Evolutionary conservation across 1,140 invertebrate genomes (phyloP).

Genomic region (Drosophila repletoides): DNA sequence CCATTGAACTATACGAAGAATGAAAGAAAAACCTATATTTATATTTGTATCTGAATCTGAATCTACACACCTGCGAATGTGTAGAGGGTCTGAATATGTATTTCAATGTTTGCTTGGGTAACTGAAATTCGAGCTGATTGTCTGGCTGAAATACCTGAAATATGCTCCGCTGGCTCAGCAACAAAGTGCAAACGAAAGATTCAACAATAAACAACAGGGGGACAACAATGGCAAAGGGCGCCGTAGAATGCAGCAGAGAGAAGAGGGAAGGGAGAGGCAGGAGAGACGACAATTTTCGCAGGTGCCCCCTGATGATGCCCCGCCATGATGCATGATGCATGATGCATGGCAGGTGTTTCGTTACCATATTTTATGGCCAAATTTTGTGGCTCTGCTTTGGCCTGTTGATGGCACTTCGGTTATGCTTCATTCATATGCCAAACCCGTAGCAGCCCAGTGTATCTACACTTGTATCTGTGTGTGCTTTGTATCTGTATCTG

Average conservation of each 20-base stretch:
- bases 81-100: background rate
- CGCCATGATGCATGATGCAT: background rate
- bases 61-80: background rate
- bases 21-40: background rate
- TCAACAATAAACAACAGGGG: constrained; percentile 59
- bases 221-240: constrained; percentile 33
- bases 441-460: constrained; percentile 26
- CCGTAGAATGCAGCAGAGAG: background rate
- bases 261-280: background rate
- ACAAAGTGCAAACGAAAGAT: constrained; percentile 62
- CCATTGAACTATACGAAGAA: too few species aligned
- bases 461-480: constrained; percentile 19
- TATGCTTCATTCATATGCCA: constrained; percentile 66
- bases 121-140: constrained; percentile 59
- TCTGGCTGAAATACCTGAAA: constrained; percentile 30
- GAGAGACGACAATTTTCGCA: constrained; percentile 54
- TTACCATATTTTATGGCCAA: constrained; percentile 75
- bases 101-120: constrained; percentile 8
- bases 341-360: constrained; percentile 63
- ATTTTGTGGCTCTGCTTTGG: constrained; percentile 45
- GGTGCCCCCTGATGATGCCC: constrained; percentile 28
- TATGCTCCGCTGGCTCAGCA: constrained; percentile 17
- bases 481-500: constrained; percentile 5
- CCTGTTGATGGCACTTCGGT: constrained; percentile 40
- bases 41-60: background rate